A percentile compares a stretch with the other conserved stretches of the same genome.
These are phyloP conservation scores for Trissolcus basalis DNA, from an alignment of 1,140 invertebrate species.

Conservation along the genomic window DNA sequence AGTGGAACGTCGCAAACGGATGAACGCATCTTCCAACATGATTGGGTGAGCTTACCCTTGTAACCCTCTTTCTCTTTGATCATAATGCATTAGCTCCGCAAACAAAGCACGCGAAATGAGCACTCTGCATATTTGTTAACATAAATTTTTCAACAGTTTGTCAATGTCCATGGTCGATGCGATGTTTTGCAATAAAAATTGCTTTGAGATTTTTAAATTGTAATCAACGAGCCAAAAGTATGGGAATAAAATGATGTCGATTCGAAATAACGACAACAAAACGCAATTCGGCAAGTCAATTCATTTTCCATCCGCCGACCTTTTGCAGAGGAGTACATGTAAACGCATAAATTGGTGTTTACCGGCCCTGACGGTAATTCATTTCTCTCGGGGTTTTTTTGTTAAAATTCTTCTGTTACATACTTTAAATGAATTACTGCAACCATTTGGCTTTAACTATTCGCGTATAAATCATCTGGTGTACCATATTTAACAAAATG, in stretches of 20 bases:
- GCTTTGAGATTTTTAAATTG: no score
- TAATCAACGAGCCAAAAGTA: no score
- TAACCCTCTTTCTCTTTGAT: constrained; percentile 46
- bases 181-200: no score
- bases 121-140: no score
- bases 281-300: constrained; percentile 11
- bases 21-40: no score
- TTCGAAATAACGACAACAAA: not conserved
- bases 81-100: constrained; percentile 41
- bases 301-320: not conserved
- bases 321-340: constrained; percentile 18
- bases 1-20: constrained; percentile 5
- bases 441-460: constrained; percentile 51
- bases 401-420: constrained; percentile 42
- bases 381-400: constrained; percentile 29
- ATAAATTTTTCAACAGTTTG: no score
- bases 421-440: constrained; percentile 51
- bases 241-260: no score
- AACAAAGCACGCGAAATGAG: constrained; percentile 10
- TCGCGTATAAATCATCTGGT: constrained; percentile 41
- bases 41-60: constrained; percentile 10
- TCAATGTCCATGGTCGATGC: no score
- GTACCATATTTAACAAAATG: constrained; percentile 47
- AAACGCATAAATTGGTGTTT: constrained; percentile 48
- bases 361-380: constrained; percentile 29